Evolutionary conservation across 35 echinoderm and acorn worm species (phyloP).

Genomic region (Holothuria glaberrima): DNA sequence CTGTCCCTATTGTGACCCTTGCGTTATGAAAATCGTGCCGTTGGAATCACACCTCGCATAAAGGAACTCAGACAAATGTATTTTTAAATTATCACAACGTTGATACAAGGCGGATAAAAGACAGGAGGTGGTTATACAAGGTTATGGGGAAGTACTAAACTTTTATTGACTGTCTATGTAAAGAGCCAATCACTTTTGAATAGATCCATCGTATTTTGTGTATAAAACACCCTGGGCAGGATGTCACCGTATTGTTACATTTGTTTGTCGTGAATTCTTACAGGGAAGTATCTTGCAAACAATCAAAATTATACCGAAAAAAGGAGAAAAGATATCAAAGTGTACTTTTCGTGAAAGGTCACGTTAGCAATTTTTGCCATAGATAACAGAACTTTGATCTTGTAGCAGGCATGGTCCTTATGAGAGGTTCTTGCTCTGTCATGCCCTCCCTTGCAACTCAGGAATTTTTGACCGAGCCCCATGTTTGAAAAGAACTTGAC

Average conservation of each 20-base stretch:
- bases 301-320: too few relatives aligned
- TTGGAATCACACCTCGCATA: conserved; percentile 24
- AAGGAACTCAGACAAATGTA: conserved; percentile 27
- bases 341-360: too few relatives aligned
- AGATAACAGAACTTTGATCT: too few relatives aligned
- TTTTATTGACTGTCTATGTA: too few relatives aligned
- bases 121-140: neutral
- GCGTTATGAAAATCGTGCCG: conserved; percentile 37
- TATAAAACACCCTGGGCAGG: neutral
- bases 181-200: too few relatives aligned
- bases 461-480: neutral
- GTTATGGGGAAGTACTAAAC: too few relatives aligned
- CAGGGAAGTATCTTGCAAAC: too few relatives aligned
- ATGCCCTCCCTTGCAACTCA: too few relatives aligned
- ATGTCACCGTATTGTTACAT: neutral
- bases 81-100: conserved; percentile 50
- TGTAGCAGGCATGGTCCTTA: too few relatives aligned
- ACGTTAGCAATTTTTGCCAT: too few relatives aligned
- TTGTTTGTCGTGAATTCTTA: neutral
- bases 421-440: too few relatives aligned
- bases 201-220: neutral
- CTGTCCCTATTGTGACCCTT: conserved; percentile 29
- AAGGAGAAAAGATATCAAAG: too few relatives aligned
- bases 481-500: conserved; percentile 30
- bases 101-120: conserved; percentile 22